Percentiles rank a stretch among this genome's conserved stretches.
These are phyloP conservation scores for Archivesica marissinica DNA, from an alignment of 1,140 invertebrate genomes.

Conservation along the genomic window DNA sequence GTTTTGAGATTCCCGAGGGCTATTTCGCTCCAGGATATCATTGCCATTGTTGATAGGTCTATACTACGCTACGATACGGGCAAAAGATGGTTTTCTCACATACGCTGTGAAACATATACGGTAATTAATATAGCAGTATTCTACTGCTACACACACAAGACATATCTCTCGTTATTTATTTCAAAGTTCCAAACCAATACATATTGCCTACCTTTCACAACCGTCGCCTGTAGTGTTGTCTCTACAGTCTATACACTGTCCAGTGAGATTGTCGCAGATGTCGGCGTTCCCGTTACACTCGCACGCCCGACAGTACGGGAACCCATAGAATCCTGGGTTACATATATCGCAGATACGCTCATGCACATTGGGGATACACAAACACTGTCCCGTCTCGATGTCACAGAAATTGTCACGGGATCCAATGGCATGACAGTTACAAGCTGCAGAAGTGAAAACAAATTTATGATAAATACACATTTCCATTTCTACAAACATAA, in stretches of 20 bases:
- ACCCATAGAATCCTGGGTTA: conserved; percentile 85
- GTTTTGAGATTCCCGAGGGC: too few relatives aligned
- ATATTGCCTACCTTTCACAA: conserved; percentile 90
- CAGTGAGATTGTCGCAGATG: conserved; percentile 95
- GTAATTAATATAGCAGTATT: too few relatives aligned
- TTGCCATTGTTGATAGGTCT: too few relatives aligned
- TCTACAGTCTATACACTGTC: conserved; percentile 94
- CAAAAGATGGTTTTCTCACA: too few relatives aligned
- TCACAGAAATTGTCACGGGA: conserved; percentile 98
- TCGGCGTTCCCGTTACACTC: conserved; percentile 99
- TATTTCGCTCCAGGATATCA: too few relatives aligned
- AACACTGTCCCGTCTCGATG: conserved; percentile 95
- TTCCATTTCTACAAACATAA: too few relatives aligned
- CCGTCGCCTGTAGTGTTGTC: conserved; percentile 94
- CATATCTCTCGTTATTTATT: too few relatives aligned
- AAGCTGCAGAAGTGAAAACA: conserved; percentile 86
- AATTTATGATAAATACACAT: neutral
- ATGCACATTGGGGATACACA: conserved; percentile 95
- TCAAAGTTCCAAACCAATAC: too few relatives aligned
- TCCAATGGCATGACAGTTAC: conserved; percentile 98
- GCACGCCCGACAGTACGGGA: conserved; percentile 97
- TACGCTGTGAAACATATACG: too few relatives aligned
- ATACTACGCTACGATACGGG: too few relatives aligned
- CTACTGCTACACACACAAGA: too few relatives aligned
- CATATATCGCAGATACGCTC: conserved; percentile 91